Evolutionary conservation across 2,797 vertebrate genomes (phyloP).

Genomic region (Hyperoplus lanceolatus): DNA sequence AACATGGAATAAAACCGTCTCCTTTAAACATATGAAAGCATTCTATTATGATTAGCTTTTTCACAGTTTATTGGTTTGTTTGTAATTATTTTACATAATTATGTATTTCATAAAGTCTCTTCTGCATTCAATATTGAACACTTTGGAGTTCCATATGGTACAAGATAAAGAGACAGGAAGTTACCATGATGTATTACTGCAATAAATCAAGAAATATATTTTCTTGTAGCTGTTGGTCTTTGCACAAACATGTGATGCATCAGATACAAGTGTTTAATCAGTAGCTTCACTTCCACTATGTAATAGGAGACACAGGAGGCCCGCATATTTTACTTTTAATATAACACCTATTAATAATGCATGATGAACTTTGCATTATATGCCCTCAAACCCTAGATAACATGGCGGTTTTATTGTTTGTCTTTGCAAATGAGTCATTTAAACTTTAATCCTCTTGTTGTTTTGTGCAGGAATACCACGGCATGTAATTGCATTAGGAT

Average conservation of each 20-base stretch:
- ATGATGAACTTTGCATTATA: conserved; percentile 68
- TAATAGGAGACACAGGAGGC: conserved; percentile 52
- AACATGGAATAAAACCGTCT: too few relatives aligned
- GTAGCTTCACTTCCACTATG: conserved; percentile 42
- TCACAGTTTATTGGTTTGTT: background rate
- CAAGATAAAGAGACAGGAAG: background rate
- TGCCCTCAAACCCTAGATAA: conserved; percentile 59
- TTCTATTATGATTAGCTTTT: too few relatives aligned
- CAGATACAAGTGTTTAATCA: conserved; percentile 63
- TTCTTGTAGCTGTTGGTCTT: conserved; percentile 16
- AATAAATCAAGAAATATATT: background rate
- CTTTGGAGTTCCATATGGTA: background rate
- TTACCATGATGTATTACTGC: background rate
- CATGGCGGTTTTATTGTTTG: conserved; percentile 72
- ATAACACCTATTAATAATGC: conserved; percentile 76
- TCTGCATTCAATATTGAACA: background rate
- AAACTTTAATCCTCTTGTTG: conserved; percentile 74
- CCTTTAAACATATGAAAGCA: too few relatives aligned
- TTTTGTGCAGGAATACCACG: conserved; percentile 60
- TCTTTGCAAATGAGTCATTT: conserved; percentile 79
- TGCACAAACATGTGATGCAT: conserved; percentile 34
- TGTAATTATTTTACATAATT: background rate
- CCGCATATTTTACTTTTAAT: conserved; percentile 76
- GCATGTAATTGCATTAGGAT: conserved; percentile 66
- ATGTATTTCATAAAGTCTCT: background rate